Evolutionary conservation across 2,797 vertebrate species (phyloP).

Genomic region (Clamator glandarius): DNA sequence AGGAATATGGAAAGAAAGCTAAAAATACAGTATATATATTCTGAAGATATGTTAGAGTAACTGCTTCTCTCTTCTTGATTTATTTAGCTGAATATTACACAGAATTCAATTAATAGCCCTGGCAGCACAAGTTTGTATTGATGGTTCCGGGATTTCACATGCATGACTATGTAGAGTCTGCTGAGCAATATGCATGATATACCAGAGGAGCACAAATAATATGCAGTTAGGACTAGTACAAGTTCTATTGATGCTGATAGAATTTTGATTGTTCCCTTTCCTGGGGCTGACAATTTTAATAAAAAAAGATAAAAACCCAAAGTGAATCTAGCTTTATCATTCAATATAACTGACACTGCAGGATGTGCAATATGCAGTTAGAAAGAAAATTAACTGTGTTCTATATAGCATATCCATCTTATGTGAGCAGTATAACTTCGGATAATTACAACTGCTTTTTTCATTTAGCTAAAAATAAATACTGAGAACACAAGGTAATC

Average conservation of each 20-base stretch:
- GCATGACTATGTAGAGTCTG: background rate
- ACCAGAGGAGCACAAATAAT: background rate
- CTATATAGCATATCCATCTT: conserved; percentile 18
- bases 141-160: background rate
- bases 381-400: conserved; percentile 52
- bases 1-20: background rate
- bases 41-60: background rate
- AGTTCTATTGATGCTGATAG: background rate
- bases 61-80: background rate
- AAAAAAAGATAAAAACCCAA: conserved; percentile 4
- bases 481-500: conserved; percentile 26
- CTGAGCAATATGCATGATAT: background rate
- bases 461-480: conserved; percentile 55
- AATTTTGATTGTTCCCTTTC: background rate
- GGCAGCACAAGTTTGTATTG: background rate
- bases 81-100: background rate
- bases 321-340: conserved; percentile 29
- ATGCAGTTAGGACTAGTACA: background rate
- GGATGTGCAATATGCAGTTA: conserved; percentile 49
- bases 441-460: conserved; percentile 23
- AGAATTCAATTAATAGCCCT: background rate
- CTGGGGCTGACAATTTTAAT: background rate
- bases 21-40: background rate
- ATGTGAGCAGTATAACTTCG: background rate
- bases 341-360: conserved; percentile 36